Evolutionary conservation across 2,888 invertebrate species (phyloP), one percentile per base, ranked within the genome.

Genomic region (Tipula helvola): DNA sequence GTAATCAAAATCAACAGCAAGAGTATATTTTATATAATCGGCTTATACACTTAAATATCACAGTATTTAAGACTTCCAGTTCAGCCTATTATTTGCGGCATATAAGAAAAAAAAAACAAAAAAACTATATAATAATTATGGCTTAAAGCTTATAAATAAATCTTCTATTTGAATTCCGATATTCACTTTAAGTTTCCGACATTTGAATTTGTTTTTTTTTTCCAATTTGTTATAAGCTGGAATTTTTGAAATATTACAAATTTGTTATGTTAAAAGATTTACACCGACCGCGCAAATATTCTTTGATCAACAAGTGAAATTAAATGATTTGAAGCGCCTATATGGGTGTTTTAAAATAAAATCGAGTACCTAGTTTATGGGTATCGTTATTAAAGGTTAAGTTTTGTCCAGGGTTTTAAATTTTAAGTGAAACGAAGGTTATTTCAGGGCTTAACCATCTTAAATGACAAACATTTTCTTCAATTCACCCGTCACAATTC

Each of bases 21-120:
- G 13, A 28, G 18, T 71, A 71, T 28, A 28, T 71, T 71, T 71
- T 71, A 71, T 71, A 71, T 71, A 71, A 71, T 71, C 71, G 71
- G 71, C 71, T 71, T 71, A 71, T 71, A 71, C 71, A 71, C 71
- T 71, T 71, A 71, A 71, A 71, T 71, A 71, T 71, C 71, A 71
- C 71, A 71, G 71, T 71, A 52, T 52, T 52, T 71, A 71, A 71
- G 28, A 71, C 71, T 71, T 71, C 71, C 71, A 71, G 71, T 71
- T 71, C 71, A 71, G 71, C 71, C 71, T 71, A 71, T 71, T 71
- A 71, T 71, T 71, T 71, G 71, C 71, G 71, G 71, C 71, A 71
- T 28, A 71, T 5, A 52, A 10, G 18, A 28, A 71, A 71, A 28
- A 71, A 71, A 71, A 28, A 71, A 28, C 28, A 28, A 28, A 28